Evolutionary conservation across 2,113 vertebrate species (phyloP).

Genomic region (Mesocricetus auratus): DNA sequence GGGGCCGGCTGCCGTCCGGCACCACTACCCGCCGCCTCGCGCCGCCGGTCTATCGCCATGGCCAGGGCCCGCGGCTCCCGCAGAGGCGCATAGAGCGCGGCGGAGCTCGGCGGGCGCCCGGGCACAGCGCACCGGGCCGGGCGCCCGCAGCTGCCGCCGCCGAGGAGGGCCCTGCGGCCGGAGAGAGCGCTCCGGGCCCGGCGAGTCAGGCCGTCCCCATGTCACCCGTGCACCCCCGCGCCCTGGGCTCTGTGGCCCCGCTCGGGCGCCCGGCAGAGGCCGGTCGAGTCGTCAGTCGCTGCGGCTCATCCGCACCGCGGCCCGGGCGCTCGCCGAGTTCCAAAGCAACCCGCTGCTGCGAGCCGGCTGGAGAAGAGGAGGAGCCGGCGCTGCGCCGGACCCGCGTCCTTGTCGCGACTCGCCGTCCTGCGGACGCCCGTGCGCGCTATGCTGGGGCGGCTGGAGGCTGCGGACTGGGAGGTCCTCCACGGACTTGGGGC

Average conservation of each 20-base stretch:
- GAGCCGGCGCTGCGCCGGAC: constrained; percentile 46
- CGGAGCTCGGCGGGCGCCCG: constrained; percentile 60
- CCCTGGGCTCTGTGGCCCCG: constrained; percentile 75
- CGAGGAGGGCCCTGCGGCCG: constrained; percentile 61
- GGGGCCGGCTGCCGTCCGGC: constrained; percentile 73
- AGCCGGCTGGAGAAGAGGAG: constrained; percentile 30
- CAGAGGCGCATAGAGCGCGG: constrained; percentile 77
- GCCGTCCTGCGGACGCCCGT: neutral
- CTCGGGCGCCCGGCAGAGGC: constrained; percentile 57
- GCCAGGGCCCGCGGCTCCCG: constrained; percentile 73
- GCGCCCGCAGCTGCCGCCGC: constrained; percentile 68
- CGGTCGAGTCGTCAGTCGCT: constrained; percentile 65
- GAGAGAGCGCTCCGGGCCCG: constrained; percentile 20
- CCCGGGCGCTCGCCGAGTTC: constrained; percentile 48
- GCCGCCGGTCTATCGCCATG: constrained; percentile 88
- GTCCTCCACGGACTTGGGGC: constrained; percentile 31
- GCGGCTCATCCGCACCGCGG: constrained; percentile 67
- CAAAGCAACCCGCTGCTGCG: constrained; percentile 45
- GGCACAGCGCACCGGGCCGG: constrained; percentile 37
- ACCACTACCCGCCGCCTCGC: constrained; percentile 84
- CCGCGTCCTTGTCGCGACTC: constrained; percentile 8
- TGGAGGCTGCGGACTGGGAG: neutral
- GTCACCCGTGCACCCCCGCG: constrained; percentile 70
- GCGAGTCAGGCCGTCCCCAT: constrained; percentile 75
- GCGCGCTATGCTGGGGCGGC: neutral